These are phyloP conservation scores for Rhadina sibilatrix DNA, from an alignment of 2,113 vertebrate genomes.

Conservation along the genomic window DNA sequence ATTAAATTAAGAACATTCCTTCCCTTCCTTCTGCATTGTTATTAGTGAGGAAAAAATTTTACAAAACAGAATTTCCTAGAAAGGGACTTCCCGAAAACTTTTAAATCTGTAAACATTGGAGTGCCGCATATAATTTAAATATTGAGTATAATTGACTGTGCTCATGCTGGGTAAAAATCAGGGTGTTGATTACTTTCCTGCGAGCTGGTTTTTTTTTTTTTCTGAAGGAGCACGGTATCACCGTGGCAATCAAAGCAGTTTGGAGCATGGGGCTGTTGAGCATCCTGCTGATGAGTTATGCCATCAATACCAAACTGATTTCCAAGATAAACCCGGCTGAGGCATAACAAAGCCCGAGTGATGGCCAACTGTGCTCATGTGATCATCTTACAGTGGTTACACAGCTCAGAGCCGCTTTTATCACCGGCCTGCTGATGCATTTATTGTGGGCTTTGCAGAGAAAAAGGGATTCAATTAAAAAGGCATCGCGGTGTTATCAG, in stretches of 20 bases:
- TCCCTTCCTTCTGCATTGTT: not conserved
- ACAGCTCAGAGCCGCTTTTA: not conserved
- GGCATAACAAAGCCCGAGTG: slow-evolving; percentile 22
- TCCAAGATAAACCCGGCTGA: slow-evolving; percentile 23
- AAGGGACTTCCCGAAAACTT: not conserved
- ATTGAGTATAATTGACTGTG: not conserved
- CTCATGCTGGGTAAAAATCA: not conserved
- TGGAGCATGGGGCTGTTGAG: not conserved
- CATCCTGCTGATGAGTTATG: slow-evolving; percentile 37
- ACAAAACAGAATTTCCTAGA: not conserved
- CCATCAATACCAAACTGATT: slow-evolving; percentile 31
- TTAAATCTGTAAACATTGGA: not conserved
- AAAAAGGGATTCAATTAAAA: not conserved
- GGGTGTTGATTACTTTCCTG: not conserved
- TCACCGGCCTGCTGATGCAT: not conserved
- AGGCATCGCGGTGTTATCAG: not conserved
- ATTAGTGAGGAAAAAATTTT: not conserved
- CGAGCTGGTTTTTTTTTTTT: not conserved
- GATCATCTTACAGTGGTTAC: not conserved
- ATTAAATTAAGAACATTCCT: not conserved
- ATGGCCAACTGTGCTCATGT: slow-evolving; percentile 3
- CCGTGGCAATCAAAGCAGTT: not conserved
- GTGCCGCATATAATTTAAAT: not conserved
- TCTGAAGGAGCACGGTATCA: not conserved
- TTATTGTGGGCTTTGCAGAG: not conserved